phyloP scores from a whole-genome alignment of 2,888 invertebrate genomes.

The Ophioninae sp. region DNA sequence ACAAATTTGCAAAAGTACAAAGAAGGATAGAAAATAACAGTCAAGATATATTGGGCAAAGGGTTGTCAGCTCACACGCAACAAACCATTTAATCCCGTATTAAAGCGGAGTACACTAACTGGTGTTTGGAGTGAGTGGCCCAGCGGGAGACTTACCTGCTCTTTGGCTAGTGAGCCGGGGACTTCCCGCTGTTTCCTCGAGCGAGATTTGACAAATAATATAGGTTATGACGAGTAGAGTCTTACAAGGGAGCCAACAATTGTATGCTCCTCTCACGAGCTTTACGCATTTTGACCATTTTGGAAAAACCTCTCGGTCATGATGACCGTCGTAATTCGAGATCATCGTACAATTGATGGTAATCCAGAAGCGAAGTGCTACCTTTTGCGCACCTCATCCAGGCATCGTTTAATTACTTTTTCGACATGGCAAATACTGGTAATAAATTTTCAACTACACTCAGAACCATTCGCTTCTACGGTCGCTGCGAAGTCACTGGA shows the following conservation, averaged over 20 bases:
- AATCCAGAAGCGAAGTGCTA: background rate
- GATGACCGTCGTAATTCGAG: background rate
- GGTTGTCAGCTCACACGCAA: slow-evolving; percentile 63
- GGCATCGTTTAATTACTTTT: background rate
- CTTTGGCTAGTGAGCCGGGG: slow-evolving; percentile 65
- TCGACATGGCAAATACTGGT: background rate
- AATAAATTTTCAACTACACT: background rate
- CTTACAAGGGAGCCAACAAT: background rate
- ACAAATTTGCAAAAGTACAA: background rate
- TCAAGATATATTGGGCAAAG: slow-evolving; percentile 25
- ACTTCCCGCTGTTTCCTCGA: slow-evolving; percentile 66
- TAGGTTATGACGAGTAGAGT: background rate
- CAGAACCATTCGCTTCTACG: background rate
- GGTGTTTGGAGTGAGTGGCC: slow-evolving; percentile 64
- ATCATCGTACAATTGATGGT: background rate
- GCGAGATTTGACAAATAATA: slow-evolving; percentile 31
- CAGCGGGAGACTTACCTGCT: slow-evolving; percentile 68
- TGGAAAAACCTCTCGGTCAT: background rate
- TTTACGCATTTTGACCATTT: background rate
- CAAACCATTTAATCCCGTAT: slow-evolving; percentile 70
- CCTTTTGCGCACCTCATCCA: background rate
- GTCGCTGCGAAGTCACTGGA: background rate
- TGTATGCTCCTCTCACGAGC: background rate
- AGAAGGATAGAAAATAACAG: background rate
- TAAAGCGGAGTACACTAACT: slow-evolving; percentile 58